Evolutionary conservation across 1,140 invertebrate species (phyloP).

Genomic region (Contarinia nasturtii): DNA sequence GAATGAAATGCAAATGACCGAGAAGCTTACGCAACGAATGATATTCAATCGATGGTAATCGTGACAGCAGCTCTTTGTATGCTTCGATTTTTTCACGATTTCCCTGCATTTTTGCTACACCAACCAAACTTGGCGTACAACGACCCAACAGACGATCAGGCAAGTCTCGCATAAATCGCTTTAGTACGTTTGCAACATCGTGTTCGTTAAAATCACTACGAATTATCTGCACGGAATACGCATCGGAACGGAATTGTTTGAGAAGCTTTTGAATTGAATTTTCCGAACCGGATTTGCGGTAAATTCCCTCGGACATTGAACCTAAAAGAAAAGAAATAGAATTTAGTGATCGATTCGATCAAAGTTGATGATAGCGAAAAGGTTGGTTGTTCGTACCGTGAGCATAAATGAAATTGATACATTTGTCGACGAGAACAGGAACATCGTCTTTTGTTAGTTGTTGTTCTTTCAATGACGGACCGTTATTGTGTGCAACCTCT

Average conservation of each 20-base stretch:
- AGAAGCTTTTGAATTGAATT: constrained; percentile 58
- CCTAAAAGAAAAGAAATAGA: constrained; percentile 28
- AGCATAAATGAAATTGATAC: constrained; percentile 70
- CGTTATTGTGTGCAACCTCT: constrained; percentile 54
- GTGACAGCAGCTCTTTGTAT: constrained; percentile 40
- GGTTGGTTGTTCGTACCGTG: too few relatives aligned
- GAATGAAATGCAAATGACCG: constrained; percentile 61
- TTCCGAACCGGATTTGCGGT: constrained; percentile 56
- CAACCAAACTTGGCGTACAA: constrained; percentile 25
- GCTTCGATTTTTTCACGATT: constrained; percentile 29
- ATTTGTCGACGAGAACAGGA: constrained; percentile 76
- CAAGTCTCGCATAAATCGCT: constrained; percentile 63
- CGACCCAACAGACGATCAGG: constrained; percentile 46
- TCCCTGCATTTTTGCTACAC: constrained; percentile 28
- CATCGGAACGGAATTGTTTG: constrained; percentile 52
- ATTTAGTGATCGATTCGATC: constrained; percentile 1
- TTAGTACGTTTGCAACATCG: constrained; percentile 68
- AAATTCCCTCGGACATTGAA: constrained; percentile 68
- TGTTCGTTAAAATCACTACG: constrained; percentile 55
- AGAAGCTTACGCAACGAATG: constrained; percentile 56
- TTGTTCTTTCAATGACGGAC: constrained; percentile 54
- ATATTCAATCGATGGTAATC: constrained; percentile 44
- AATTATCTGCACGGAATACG: constrained; percentile 62
- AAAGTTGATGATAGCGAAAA: constrained; percentile 2
- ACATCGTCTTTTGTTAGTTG: constrained; percentile 71